A percentile compares a stretch with the other conserved stretches of the same genome.
phyloP scores from a whole-genome alignment of 2,113 vertebrate genomes.

The Bambusicola thoracicus region DNA sequence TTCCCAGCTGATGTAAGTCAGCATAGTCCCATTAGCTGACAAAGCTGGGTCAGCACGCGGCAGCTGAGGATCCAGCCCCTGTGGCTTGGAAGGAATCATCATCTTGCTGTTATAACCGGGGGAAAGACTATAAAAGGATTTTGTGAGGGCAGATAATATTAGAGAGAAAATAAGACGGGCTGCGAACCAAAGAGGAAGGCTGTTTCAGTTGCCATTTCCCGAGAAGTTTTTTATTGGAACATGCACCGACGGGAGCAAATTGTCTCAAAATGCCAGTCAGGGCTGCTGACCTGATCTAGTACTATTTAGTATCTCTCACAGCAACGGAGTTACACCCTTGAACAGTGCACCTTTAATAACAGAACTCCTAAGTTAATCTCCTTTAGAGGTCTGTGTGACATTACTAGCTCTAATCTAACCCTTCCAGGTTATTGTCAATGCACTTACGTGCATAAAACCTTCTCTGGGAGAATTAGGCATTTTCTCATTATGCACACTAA shows the following conservation, averaged over 20 bases:
- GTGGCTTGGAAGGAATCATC: slow-evolving; percentile 5
- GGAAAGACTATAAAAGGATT: slow-evolving; percentile 56
- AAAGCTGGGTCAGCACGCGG: slow-evolving; percentile 28
- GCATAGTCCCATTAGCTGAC: not conserved
- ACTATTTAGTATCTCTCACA: not conserved
- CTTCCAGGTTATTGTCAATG: slow-evolving; percentile 71
- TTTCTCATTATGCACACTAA: slow-evolving; percentile 76
- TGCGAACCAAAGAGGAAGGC: not conserved
- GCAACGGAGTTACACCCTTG: slow-evolving; percentile 35
- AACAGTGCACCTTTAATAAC: slow-evolving; percentile 70
- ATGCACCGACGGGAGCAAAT: not conserved
- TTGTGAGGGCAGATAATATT: slow-evolving; percentile 33
- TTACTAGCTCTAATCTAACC: slow-evolving; percentile 78
- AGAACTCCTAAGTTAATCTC: slow-evolving; percentile 78
- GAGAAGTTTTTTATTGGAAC: not conserved
- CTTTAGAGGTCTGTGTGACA: slow-evolving; percentile 72
- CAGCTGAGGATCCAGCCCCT: not conserved
- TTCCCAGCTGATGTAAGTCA: slow-evolving; percentile 1
- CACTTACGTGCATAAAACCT: slow-evolving; percentile 77
- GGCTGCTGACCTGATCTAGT: not conserved
- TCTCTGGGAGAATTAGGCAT: slow-evolving; percentile 83
- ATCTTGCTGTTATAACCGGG: slow-evolving; percentile 36
- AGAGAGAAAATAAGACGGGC: slow-evolving; percentile 24
- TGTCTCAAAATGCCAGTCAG: rapidly evolving
- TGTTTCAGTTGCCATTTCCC: not conserved